Evolutionary conservation across 1,140 invertebrate species (phyloP).

Genomic region (Cyphomyrmex costatus): DNA sequence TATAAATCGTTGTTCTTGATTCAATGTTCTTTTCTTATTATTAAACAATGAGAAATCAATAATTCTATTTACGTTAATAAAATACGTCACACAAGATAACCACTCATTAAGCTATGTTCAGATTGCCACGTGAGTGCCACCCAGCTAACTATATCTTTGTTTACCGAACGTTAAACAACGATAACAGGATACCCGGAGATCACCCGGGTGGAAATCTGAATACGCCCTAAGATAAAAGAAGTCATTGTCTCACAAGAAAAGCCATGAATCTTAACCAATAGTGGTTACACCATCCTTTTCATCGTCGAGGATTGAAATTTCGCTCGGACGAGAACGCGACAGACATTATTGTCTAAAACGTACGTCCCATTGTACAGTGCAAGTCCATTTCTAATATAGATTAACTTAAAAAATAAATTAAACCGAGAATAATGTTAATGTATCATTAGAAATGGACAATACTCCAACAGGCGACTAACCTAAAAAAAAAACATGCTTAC

Average conservation of each 20-base stretch:
- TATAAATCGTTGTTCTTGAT: not conserved
- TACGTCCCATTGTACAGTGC: too few species aligned
- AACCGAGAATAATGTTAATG: too few species aligned
- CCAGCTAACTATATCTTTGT: too few species aligned
- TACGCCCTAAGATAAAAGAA: too few species aligned
- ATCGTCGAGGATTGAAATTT: not conserved
- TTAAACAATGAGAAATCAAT: not conserved
- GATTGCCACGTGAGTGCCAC: too few species aligned
- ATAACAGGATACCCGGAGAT: too few species aligned
- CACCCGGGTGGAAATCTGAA: too few species aligned
- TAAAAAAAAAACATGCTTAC: not conserved
- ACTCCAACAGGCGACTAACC: conserved; percentile 67
- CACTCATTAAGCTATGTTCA: too few species aligned
- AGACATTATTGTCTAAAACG: not conserved
- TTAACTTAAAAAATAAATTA: too few species aligned
- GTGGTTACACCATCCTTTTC: not conserved
- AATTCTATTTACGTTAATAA: not conserved
- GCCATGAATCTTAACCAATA: not conserved
- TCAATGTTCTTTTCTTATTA: not conserved
- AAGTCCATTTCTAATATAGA: too few species aligned
- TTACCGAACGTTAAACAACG: too few species aligned
- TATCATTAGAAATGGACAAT: not conserved
- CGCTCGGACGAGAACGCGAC: not conserved
- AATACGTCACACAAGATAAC: not conserved
- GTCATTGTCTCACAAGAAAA: too few species aligned